These are phyloP conservation scores for Lemur catta DNA, from an alignment of 2,797 vertebrate genomes.

Conservation along the genomic window DNA sequence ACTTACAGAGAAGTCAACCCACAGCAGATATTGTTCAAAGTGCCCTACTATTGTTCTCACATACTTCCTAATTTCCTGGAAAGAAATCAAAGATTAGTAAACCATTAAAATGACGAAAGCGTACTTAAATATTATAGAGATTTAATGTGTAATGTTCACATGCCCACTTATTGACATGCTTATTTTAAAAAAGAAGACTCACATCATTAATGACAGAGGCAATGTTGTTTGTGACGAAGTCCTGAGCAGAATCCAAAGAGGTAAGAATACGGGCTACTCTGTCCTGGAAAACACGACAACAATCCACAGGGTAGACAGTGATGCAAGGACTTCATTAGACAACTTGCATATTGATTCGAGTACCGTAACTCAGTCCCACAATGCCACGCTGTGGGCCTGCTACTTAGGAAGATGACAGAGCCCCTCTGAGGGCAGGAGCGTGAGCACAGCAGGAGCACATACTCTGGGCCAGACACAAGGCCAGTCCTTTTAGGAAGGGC, in stretches of 20 bases:
- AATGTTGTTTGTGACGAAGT: constrained; percentile 89
- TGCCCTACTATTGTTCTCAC: constrained; percentile 88
- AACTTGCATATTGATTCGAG: background rate
- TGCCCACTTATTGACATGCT: rapidly evolving
- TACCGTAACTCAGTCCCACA: rapidly evolving
- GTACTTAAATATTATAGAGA: no score
- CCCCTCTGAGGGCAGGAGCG: background rate
- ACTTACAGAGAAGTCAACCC: constrained; percentile 94
- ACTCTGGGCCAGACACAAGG: background rate
- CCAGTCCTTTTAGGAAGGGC: background rate
- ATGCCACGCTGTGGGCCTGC: no score
- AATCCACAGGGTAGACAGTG: rapidly evolving
- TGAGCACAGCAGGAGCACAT: rapidly evolving
- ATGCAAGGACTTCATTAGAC: background rate
- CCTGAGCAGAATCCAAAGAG: constrained; percentile 89
- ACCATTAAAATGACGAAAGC: background rate
- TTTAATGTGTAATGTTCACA: background rate
- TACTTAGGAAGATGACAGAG: background rate
- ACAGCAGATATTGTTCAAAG: constrained; percentile 92
- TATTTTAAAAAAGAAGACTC: constrained; percentile 56
- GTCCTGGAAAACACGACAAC: constrained; percentile 81
- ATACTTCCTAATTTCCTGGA: constrained; percentile 91
- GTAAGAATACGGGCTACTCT: constrained; percentile 87
- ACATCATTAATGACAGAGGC: constrained; percentile 89
- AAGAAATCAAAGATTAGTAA: background rate